Conservation (phyloP, 2,888 invertebrate species). For the Notodonta dromedarius region DNA sequence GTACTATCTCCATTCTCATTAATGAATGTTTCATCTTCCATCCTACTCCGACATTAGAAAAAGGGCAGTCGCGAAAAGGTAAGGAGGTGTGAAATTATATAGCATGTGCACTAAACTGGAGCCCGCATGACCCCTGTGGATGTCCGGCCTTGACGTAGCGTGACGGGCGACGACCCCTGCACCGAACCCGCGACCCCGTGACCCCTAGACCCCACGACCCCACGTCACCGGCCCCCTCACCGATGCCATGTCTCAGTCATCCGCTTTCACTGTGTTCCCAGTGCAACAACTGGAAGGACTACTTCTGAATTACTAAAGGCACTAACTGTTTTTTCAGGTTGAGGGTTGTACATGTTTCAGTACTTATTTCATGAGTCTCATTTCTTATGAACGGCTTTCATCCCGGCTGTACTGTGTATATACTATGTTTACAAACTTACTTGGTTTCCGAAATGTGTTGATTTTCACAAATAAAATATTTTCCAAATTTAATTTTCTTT, state of each 20-base stretch:
- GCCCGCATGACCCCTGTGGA: slow-evolving; percentile 76
- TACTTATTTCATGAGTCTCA: slow-evolving; percentile 29
- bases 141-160: slow-evolving; percentile 47
- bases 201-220: slow-evolving; percentile 26
- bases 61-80: slow-evolving; percentile 95
- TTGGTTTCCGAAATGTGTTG: slow-evolving; percentile 41
- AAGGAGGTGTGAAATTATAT: slow-evolving; percentile 77
- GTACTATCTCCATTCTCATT: slow-evolving; percentile 75
- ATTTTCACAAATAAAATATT: slow-evolving; percentile 29
- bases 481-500: not conserved
- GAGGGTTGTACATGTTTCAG: slow-evolving; percentile 22
- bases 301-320: not conserved
- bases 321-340: slow-evolving; percentile 23
- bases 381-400: slow-evolving; percentile 40
- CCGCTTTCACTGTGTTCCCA: slow-evolving; percentile 63
- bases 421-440: slow-evolving; percentile 21
- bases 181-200: slow-evolving; percentile 37
- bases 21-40: slow-evolving; percentile 83
- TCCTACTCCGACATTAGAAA: slow-evolving; percentile 87
- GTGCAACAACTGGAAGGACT: slow-evolving; percentile 33
- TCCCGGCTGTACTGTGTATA: slow-evolving; percentile 39
- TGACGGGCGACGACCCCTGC: slow-evolving; percentile 36
- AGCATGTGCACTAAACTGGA: slow-evolving; percentile 74
- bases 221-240: slow-evolving; percentile 18
- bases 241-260: slow-evolving; percentile 54